Base-by-base conservation (phyloP, 1,140 invertebrate genomes). In the Luehdorfia chinensis region DNA sequence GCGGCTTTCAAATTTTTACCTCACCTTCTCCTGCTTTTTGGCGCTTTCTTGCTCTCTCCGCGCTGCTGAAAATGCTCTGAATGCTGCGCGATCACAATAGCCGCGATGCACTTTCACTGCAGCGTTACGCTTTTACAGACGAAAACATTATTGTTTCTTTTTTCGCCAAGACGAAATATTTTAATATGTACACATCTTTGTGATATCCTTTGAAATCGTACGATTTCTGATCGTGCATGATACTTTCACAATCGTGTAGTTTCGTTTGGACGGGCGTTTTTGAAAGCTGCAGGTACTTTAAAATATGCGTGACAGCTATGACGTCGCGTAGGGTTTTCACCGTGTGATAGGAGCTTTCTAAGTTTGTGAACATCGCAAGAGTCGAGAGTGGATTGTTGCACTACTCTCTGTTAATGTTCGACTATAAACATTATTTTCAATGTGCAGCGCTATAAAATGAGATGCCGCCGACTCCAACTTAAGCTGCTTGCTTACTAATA, bases 1-100 rank as follows among this genome's bases (percentile, higher is more conserved):
- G 78, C 78, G 39, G 79, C 79, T 84, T 86, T 86, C 79, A 84
- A 84, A 86, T 83, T 81, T 47, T 76, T 73, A 76, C 75, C 74
- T 68, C 66, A 69, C 73, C 77, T 70, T 75, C 74, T 76, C 67
- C 66, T 49, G 66, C 57, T 64, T 67, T 68, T 65, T 66, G 66
- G 68, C 75, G 72, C 79, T 84, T 84, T 84, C 76, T 67, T 84
- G 62, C 61, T 59, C 75, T 74, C 70, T 76, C 67, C 60, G 63
- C 59, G 55, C 49, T 64, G 59, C 81, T 83, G 81, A 85, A 85
- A 83, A 73, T 75, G 62, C 51, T 75, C 67, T 71, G 66, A 78
- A 76, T 69, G 62, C 59, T 67, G 64, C 59, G 67, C 74, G 53
- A 50, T 59, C 65, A 74, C 72, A 68, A 63, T 60, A 47, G 45